Percentiles rank a stretch among this genome's conserved stretches.
Conservation (phyloP, 2,888 invertebrate species). For the Acleris literana region DNA sequence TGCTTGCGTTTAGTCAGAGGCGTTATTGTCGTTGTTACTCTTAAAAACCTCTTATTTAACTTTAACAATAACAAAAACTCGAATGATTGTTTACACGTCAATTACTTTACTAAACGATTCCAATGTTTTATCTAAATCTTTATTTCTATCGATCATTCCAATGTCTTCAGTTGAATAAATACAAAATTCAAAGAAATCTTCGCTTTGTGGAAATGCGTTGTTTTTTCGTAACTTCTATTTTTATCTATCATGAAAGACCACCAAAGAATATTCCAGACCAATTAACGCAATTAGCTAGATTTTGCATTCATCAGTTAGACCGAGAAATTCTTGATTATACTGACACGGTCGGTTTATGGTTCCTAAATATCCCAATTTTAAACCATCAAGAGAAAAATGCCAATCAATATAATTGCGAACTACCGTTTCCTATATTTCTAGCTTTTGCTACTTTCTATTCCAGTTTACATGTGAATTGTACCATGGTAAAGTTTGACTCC, state of each 20-base stretch:
- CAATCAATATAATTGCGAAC: conserved; percentile 22
- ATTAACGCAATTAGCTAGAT: conserved; percentile 8
- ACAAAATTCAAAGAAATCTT: background rate
- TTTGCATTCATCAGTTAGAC: background rate
- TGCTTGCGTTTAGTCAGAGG: background rate
- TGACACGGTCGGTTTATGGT: conserved; percentile 9
- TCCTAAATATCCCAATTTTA: conserved; percentile 9
- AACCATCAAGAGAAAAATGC: conserved; percentile 13
- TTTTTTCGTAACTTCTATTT: conserved; percentile 2
- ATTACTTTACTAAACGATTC: too few species aligned
- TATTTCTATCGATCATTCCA: background rate
- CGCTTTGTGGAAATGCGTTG: too few species aligned
- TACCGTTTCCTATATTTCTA: conserved; percentile 20
- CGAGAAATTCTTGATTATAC: conserved; percentile 17
- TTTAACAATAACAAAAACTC: too few species aligned
- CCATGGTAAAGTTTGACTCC: conserved; percentile 5
- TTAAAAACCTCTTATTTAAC: too few species aligned
- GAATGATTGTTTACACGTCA: too few species aligned
- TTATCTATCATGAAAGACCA: conserved; percentile 4
- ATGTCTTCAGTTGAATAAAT: background rate
- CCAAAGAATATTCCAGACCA: conserved; percentile 7
- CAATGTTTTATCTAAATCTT: too few species aligned
- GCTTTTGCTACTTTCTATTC: conserved; percentile 16
- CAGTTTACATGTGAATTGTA: conserved; percentile 22
- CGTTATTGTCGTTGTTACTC: too few species aligned